A percentile compares a stretch with the other conserved stretches of the same genome.
phyloP scores from a whole-genome alignment of 2,113 vertebrate genomes.

The Tachysurus fulvidraco region DNA sequence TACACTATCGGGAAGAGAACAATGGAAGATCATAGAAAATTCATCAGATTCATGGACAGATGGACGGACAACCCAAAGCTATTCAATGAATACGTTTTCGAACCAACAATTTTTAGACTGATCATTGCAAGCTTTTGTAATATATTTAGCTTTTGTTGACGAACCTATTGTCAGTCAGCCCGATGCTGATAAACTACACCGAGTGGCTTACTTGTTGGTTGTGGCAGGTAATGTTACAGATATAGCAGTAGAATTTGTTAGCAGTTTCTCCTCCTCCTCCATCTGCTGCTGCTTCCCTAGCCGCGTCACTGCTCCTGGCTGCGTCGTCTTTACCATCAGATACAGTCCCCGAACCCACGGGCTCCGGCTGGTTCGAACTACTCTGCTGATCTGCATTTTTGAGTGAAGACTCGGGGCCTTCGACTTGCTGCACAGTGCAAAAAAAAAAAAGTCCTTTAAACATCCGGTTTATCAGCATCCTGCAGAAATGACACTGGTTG shows the following conservation, averaged over 20 bases:
- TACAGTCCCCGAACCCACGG: constrained; percentile 63
- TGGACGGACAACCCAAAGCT: too few relatives aligned
- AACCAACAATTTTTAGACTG: too few relatives aligned
- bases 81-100: too few relatives aligned
- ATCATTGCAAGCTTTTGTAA: background rate
- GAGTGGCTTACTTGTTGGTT: constrained; percentile 83
- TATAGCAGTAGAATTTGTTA: constrained; percentile 91
- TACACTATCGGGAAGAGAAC: background rate
- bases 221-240: constrained; percentile 88
- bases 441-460: background rate
- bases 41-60: too few relatives aligned
- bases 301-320: constrained; percentile 47
- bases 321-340: constrained; percentile 9
- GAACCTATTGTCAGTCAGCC: background rate
- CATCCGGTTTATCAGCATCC: background rate
- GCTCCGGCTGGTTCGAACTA: constrained; percentile 76
- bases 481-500: background rate
- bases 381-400: constrained; percentile 81
- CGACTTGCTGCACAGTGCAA: constrained; percentile 59
- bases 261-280: constrained; percentile 58
- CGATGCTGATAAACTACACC: background rate
- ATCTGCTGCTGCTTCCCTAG: constrained; percentile 57
- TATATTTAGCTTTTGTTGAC: background rate
- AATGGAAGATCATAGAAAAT: too few relatives aligned
- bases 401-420: constrained; percentile 71